These are phyloP conservation scores for Drosophila falleni DNA, from an alignment of 2,888 invertebrate species.

Conservation along the genomic window DNA sequence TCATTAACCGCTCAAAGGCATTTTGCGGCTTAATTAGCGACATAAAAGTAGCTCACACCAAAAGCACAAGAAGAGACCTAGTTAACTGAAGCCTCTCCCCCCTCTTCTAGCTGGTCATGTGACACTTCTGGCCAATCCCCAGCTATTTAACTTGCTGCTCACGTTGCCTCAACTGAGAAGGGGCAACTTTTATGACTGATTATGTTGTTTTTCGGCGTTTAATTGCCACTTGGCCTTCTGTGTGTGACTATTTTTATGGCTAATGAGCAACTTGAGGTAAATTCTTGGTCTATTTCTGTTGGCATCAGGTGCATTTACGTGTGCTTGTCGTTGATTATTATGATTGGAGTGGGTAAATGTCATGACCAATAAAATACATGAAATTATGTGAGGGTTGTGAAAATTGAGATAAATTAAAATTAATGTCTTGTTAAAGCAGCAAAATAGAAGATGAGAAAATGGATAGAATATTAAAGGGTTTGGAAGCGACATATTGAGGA, in stretches of 20 bases:
- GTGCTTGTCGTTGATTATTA: conserved; percentile 18
- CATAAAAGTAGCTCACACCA: conserved; percentile 48
- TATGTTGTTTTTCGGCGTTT: conserved; percentile 76
- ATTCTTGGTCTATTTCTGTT: conserved; percentile 41
- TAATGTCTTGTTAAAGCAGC: conserved; percentile 27
- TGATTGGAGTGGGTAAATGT: conserved; percentile 25
- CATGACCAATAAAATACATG: conserved; percentile 60
- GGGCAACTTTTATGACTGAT: conserved; percentile 71
- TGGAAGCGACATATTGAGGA: background rate
- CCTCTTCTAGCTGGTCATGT: conserved; percentile 58
- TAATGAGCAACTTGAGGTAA: conserved; percentile 70
- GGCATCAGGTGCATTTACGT: conserved; percentile 58
- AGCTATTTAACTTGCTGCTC: conserved; percentile 64
- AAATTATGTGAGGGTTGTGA: conserved; percentile 41
- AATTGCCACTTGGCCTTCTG: conserved; percentile 70
- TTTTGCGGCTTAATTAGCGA: conserved; percentile 69
- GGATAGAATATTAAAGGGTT: background rate
- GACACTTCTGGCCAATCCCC: conserved; percentile 57
- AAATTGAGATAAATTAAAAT: conserved; percentile 62
- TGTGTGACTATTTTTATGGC: conserved; percentile 77
- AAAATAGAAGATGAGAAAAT: background rate
- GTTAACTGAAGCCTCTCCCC: conserved; percentile 32
- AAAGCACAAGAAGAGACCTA: conserved; percentile 17
- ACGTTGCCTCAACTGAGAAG: conserved; percentile 46
- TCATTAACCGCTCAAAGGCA: conserved; percentile 49